These are phyloP conservation scores for Arctopsyche grandis DNA, from an alignment of 1,140 invertebrate species.

Conservation along the genomic window DNA sequence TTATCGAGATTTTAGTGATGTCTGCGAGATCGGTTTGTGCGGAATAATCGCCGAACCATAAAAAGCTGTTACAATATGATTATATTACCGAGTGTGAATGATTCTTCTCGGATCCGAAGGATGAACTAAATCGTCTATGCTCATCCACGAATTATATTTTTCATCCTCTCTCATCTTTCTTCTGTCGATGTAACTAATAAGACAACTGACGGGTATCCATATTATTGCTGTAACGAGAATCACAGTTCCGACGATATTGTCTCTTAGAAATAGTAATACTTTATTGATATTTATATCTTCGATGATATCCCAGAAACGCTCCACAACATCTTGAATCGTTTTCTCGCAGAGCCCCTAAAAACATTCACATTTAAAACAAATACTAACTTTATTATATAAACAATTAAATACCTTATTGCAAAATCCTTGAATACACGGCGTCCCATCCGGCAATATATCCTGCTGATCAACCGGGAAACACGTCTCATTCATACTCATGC, in stretches of 20 bases:
- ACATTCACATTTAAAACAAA: constrained; percentile 23
- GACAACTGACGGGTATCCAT: constrained; percentile 90
- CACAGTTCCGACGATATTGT: constrained; percentile 91
- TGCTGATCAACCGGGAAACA: constrained; percentile 89
- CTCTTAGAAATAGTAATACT: constrained; percentile 84
- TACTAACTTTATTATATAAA: not conserved
- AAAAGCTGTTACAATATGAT: too few relatives aligned
- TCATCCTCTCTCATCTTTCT: constrained; percentile 69
- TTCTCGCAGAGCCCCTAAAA: constrained; percentile 90
- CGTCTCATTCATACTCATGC: constrained; percentile 89
- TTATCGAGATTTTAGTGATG: too few relatives aligned
- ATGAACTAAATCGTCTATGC: constrained; percentile 72
- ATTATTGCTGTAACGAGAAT: constrained; percentile 88
- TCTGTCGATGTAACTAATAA: constrained; percentile 83
- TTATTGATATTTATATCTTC: constrained; percentile 96
- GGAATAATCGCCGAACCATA: too few relatives aligned
- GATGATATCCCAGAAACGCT: constrained; percentile 96
- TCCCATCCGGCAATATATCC: constrained; percentile 90
- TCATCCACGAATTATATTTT: constrained; percentile 69
- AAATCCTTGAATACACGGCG: constrained; percentile 95
- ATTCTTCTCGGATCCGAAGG: constrained; percentile 69
- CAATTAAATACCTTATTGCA: constrained; percentile 83
- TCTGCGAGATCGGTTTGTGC: too few relatives aligned
- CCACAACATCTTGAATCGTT: constrained; percentile 93
- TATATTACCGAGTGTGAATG: constrained; percentile 69